Base-by-base conservation (phyloP, 2,888 invertebrate genomes). In the Abscondita cerata region DNA sequence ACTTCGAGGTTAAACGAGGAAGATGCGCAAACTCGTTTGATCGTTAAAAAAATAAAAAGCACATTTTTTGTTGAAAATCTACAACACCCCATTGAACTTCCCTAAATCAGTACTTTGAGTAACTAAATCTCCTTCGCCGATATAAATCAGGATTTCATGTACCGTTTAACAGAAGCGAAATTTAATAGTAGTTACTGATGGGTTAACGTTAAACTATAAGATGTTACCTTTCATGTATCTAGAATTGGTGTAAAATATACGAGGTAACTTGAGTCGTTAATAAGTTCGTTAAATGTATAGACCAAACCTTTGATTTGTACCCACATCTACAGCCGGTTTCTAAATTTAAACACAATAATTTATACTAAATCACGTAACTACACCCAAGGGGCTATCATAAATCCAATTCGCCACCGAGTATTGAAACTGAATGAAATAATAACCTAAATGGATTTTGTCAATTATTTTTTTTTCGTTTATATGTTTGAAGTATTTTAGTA, bases 311-410 rank as follows among this genome's bases (percentile, higher is more conserved):
- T 25, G 25, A 25, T 25, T 25, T 25, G 25, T 25, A 25, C 25
- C 25, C 8, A 15, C 38, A 16, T 41, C 13, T 9, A 16, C 16
- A 13, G 8, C 13, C 13, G 9, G 8, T 41, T 12, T 13, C 8
- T 41, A 50, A n/a, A 52, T 44, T 40, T 38, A 57, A 57, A 57
- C 47, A 62, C 56, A 61, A 56, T 62, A 62, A 57, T 62, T 62
- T 46, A 62, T 57, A 46, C 52, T 57, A 52, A 56, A 62, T 62
- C 57, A 57, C 62, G 40, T 52, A 47, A 20, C 52, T 51, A 41
- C 52, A 56, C 57, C 19, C 57, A 57, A 62, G 56, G 56, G 56
- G 52, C 52, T 25, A 57, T 57, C 62, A 57, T 62, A 62, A 62
- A 62, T 62, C 52, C 56, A 62, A 62, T 57, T 47, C 57, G 48